Evolutionary conservation across 2,113 vertebrate genomes (phyloP), one percentile per base, ranked within the genome.

Genomic region (Colius striatus): DNA sequence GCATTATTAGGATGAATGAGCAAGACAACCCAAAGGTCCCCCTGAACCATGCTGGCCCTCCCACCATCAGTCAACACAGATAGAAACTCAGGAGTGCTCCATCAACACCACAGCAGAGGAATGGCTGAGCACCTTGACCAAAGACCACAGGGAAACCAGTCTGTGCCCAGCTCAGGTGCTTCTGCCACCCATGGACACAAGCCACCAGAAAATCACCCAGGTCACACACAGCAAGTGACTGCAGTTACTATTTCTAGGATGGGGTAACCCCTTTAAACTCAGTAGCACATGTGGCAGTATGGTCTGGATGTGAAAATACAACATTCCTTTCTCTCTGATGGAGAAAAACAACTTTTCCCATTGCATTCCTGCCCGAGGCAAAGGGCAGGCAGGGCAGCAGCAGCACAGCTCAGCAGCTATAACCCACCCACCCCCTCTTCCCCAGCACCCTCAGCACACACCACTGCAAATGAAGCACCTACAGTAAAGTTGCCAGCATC

Each of bases 391-490:
- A 80, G 13, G 13, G 29, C 36, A 16, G 47, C 43, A 68, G 36
- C 38, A 89, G 53, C 41, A 15, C 36, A 0, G 10, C 41, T 47
- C 43, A 60, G 58, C 66, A 72, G 6, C 23, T 30, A 43, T 15
- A 17, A 0, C 30, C 23, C 54, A 0, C 30, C 23, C 54, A 43
- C 25, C 30, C 32, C 18, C 47, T 30, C 47, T 30, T 66, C 13
- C 58, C 53, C 36, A 36, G 65, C 38, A 30, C 30, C 29, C 18
- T 3, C 4, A 5, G 38, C 55, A 21, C 18, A 29, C 2, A 0
- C 32, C 2, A 0, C 14, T 12, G 21, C 57, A 48, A 38, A n/a
- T 62, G 60, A 11, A 68, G n/a, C 0, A 0, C 53, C 63, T 34
- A 8, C 3, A 7, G 71, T 58, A 70, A 75, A 20, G 1, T 8